Evolutionary conservation across 2,797 vertebrate species (phyloP), one percentile per base, ranked within the genome.

Genomic region (Podarcis lilfordi): DNA sequence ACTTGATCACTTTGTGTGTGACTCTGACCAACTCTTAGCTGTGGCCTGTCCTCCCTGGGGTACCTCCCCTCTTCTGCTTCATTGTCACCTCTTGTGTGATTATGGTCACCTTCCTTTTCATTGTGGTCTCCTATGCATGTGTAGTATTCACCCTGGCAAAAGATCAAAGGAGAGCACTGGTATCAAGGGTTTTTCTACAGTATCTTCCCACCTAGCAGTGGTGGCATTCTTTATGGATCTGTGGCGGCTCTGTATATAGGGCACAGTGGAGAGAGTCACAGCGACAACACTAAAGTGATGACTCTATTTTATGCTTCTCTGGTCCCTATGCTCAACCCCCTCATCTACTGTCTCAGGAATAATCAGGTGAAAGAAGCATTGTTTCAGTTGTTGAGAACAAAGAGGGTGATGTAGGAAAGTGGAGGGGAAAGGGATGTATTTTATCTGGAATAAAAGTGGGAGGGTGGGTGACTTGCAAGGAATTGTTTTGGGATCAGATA

Each of bases 1-100:
- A 17, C 92, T 95, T 80, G 92, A 96, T 89, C 92, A 95, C 55
- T 94, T 96, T 90, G 78, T 95, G 40, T 95, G 94, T 92, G 95
- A 96, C 37, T 84, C 95, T 0, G 91, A 91, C 29, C 95, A 92
- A 45, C 76, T 95, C 15, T 19, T 95, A 72, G 91, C 74, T 13
- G 83, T 68, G 23, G 76, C 43, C 23, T 86, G 75, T 23, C 43
- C 40, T 10, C 75, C 27, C 13, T 82, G 25, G 80, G 80, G 11
- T 69, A 82, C 8, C 40, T 17, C 10, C 81, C 19, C 43, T 13
- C 15, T 69, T 61, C 68, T 91, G 78, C 29, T 69, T 93, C 5
- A 88, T 91, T 77, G 78, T 92, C 81, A 91, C 92, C 35, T 95
- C 93, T 27, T 91, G 93, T 43, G 89, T 95, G 5, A 94, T 95